Base-by-base conservation (phyloP, 2,797 vertebrate genomes). In the Melanogrammus aeglefinus region DNA sequence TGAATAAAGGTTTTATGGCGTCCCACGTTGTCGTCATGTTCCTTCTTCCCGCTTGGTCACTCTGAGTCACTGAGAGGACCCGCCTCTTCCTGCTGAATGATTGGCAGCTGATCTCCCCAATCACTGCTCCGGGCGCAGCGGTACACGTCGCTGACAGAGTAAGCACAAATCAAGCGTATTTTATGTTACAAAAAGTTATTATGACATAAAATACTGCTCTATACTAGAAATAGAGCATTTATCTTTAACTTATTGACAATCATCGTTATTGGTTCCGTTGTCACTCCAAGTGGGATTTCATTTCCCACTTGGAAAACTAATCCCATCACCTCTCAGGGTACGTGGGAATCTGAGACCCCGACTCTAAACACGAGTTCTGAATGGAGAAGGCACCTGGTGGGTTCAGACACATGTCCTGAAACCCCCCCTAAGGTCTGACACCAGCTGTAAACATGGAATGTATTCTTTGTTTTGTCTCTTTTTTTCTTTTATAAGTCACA, bases 91-190 rank as follows among this genome's bases (percentile, higher is more conserved):
- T 12, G 69, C 72, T 74, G 79, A 80, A 88, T 21, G 33, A 94
- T 16, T 0, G 96, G 96, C 71, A 96, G 79, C 27, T 88, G 91
- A 80, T 97, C 96, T 73, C 96, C 96, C 95, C 95, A 97, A 73
- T 94, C 89, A 36, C 96, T 96, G 87, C 39, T 95, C 3, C 95
- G 93, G 27, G 96, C 95, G 73, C 96, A 96, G 72, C 95, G 95
- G 87, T 97, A 97, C 78, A 95, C 63, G 4, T 97, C 95, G 89
- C 94, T 95, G 88, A 75, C 38, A 1, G 8, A 41, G 31, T 38
- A 77, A 76, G 39, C 1, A 2, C 73, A 83, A 81, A 4, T 38
- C 7, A 41, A 16, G 27, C 12, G 57, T 33, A 29, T 21, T 13
- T 35, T 12, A n/a, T 27, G 36, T n/a, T 2, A 39, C 10, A 38